Percentiles rank a stretch among this genome's conserved stretches.
Evolutionary conservation across 1,140 invertebrate species (phyloP).

Genomic region (Archegozetes longisetosus): DNA sequence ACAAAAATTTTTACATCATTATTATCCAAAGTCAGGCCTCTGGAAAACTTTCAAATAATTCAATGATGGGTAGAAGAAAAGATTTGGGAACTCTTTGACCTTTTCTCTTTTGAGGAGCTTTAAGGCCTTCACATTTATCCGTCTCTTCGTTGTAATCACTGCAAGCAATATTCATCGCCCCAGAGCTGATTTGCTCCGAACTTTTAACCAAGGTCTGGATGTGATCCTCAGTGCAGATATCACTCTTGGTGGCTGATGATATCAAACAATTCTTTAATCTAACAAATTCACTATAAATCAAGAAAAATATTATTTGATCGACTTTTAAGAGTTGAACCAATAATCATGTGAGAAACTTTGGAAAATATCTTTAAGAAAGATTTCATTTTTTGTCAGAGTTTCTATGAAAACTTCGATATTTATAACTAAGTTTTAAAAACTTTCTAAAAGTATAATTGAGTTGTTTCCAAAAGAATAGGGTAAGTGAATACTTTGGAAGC

Average conservation of each 20-base stretch:
- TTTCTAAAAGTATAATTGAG: too few species aligned
- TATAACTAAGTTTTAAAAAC: too few species aligned
- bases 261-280: background rate
- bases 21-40: too few species aligned
- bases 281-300: background rate
- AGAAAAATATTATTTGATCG: background rate
- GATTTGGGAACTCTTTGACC: background rate
- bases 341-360: background rate
- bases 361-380: too few species aligned
- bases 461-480: too few species aligned
- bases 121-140: constrained; percentile 1
- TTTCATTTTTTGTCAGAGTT: too few species aligned
- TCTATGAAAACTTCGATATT: too few species aligned
- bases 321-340: background rate
- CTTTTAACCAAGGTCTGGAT: background rate
- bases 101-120: background rate
- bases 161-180: constrained; percentile 1
- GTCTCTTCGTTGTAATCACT: constrained; percentile 10
- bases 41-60: background rate
- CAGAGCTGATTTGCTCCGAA: background rate
- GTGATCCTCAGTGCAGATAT: background rate
- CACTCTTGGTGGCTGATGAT: background rate
- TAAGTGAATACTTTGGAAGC: too few species aligned
- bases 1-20: too few species aligned
- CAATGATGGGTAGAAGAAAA: background rate